A percentile compares a stretch with the other conserved stretches of the same genome.
These are phyloP conservation scores for Megaceryle maxima DNA, from an alignment of 2,113 vertebrate species.

Conservation along the genomic window DNA sequence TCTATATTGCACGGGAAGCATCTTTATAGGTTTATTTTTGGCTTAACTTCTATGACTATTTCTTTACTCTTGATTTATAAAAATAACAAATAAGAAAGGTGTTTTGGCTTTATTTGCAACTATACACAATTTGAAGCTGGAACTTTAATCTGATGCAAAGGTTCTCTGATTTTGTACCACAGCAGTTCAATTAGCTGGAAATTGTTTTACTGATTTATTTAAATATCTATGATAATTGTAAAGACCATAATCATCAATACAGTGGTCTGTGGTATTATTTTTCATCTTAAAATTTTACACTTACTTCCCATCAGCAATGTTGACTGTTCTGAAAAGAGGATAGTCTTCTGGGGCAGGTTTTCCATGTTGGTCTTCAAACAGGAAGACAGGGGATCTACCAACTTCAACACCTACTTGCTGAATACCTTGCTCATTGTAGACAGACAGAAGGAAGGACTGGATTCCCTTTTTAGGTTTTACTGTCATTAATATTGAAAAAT, in stretches of 20 bases:
- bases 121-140: not conserved
- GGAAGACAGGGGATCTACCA: conserved; percentile 93
- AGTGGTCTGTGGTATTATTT: not conserved
- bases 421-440: conserved; percentile 91
- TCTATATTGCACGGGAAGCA: not conserved
- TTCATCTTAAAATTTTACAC: conserved; percentile 52
- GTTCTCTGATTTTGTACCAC: not conserved
- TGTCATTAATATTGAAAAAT: conserved; percentile 97
- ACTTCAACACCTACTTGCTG: conserved; percentile 96
- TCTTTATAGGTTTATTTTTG: not conserved
- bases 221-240: not conserved
- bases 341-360: conserved; percentile 93
- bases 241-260: not conserved
- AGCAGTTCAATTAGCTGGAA: not conserved
- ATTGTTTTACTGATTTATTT: not conserved
- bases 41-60: not conserved
- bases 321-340: conserved; percentile 90
- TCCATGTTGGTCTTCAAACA: conserved; percentile 94
- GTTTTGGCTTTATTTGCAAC: not conserved
- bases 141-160: not conserved
- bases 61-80: not conserved
- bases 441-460: conserved; percentile 93
- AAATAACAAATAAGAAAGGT: not conserved
- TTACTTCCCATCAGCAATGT: conserved; percentile 95
- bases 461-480: conserved; percentile 90